Conservation (phyloP, 2,888 invertebrate species). For the Drosophila ezoana region DNA sequence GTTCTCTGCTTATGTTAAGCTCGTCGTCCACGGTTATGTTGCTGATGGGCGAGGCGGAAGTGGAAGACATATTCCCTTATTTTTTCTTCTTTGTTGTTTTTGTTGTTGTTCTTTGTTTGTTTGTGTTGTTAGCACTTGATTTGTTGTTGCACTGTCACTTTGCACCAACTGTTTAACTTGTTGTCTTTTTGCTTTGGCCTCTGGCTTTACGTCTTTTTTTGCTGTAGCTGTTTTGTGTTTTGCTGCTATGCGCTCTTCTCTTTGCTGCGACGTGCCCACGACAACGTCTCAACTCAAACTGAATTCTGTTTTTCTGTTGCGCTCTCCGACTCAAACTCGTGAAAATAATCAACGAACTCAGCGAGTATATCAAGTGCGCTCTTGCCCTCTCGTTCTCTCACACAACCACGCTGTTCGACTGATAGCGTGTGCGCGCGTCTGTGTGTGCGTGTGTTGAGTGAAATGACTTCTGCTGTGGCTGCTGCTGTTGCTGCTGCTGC, state of each 20-base stretch:
- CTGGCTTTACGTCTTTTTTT: constrained; percentile 53
- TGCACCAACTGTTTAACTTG: constrained; percentile 35
- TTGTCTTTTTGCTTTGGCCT: constrained; percentile 37
- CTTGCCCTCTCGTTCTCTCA: constrained; percentile 27
- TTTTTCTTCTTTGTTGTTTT: constrained; percentile 9
- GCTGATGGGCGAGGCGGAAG: constrained; percentile 85
- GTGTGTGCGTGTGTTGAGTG: constrained; percentile 60
- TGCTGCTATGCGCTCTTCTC: constrained; percentile 46
- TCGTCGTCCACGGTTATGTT: constrained; percentile 85
- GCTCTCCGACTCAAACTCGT: constrained; percentile 82
- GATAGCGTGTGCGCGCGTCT: constrained; percentile 9
- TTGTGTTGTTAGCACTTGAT: constrained; percentile 31
- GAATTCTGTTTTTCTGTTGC: constrained; percentile 67
- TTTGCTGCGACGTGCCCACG: constrained; percentile 70
- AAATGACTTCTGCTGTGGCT: constrained; percentile 78
- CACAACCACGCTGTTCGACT: constrained; percentile 14
- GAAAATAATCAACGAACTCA: constrained; percentile 51
- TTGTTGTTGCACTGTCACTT: constrained; percentile 45
- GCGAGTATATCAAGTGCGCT: constrained; percentile 30
- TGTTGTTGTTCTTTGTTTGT: constrained; percentile 28
- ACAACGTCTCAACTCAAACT: constrained; percentile 82
- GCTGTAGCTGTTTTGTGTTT: constrained; percentile 2
- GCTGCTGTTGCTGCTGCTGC: constrained; percentile 53
- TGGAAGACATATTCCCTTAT: constrained; percentile 83
- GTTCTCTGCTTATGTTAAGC: constrained; percentile 82